Evolutionary conservation across 2,888 invertebrate species (phyloP).

Genomic region (Melanostoma scalare): DNA sequence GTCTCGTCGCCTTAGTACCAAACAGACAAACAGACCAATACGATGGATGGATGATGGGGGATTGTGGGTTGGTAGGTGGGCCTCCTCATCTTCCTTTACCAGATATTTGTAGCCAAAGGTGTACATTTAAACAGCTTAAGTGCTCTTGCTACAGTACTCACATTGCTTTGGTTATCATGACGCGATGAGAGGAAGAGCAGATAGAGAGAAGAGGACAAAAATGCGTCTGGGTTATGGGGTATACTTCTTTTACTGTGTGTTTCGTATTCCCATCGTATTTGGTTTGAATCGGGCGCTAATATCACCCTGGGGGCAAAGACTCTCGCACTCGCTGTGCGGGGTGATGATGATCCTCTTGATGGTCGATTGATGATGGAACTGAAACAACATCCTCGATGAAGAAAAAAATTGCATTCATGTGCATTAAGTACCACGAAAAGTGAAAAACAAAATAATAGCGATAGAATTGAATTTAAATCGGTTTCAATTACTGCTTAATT

Average conservation of each 20-base stretch:
- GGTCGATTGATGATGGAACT: constrained; percentile 63
- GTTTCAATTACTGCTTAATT: constrained; percentile 51
- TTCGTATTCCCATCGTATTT: constrained; percentile 48
- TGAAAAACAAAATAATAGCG: neutral
- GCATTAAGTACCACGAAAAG: constrained; percentile 32
- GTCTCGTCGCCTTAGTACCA: neutral
- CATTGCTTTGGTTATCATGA: constrained; percentile 52
- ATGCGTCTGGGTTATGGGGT: constrained; percentile 34
- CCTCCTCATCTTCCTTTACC: constrained; percentile 49
- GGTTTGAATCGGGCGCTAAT: constrained; percentile 67
- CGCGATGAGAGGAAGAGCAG: constrained; percentile 33
- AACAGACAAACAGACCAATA: constrained; percentile 34
- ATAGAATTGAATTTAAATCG: constrained; percentile 62
- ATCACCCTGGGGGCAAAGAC: constrained; percentile 62
- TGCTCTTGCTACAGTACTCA: constrained; percentile 65
- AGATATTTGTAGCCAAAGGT: constrained; percentile 60
- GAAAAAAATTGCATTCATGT: constrained; percentile 50
- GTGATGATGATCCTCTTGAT: constrained; percentile 51
- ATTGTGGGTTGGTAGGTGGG: constrained; percentile 66
- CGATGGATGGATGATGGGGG: constrained; percentile 49
- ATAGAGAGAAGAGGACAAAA: neutral
- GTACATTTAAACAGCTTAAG: constrained; percentile 70
- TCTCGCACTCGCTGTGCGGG: constrained; percentile 47
- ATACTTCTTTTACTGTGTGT: constrained; percentile 16
- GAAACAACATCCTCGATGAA: constrained; percentile 37